These are phyloP conservation scores for Pollenia amentaria DNA, from an alignment of 2,888 invertebrate species.

Conservation along the genomic window DNA sequence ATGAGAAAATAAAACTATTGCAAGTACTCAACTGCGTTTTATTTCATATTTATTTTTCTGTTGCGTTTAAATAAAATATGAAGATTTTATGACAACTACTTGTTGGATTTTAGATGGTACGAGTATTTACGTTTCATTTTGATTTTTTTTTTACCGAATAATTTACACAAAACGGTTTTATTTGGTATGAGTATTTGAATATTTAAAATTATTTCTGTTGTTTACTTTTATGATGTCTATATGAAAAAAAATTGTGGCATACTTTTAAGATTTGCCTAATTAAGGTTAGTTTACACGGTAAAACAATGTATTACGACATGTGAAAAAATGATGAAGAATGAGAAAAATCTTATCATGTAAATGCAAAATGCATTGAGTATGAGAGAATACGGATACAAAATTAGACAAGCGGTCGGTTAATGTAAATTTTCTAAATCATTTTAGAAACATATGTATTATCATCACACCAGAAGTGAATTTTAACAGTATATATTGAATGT, in stretches of 20 bases:
- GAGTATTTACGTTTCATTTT: constrained; percentile 16
- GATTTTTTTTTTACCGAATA: neutral
- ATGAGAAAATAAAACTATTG: constrained; percentile 52
- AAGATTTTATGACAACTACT: constrained; percentile 41
- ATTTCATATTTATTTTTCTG: constrained; percentile 38
- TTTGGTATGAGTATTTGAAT: neutral
- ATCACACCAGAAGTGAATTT: too few relatives aligned
- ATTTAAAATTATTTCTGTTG: constrained; percentile 2
- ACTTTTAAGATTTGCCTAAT: constrained; percentile 13
- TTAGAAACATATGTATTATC: too few relatives aligned
- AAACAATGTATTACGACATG: too few relatives aligned
- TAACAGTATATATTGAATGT: too few relatives aligned
- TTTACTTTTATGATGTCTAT: constrained; percentile 8
- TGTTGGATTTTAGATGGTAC: constrained; percentile 38
- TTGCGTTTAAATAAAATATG: constrained; percentile 41
- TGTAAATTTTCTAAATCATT: too few relatives aligned
- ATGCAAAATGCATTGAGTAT: too few relatives aligned
- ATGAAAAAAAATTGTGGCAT: neutral
- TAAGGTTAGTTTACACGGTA: too few relatives aligned
- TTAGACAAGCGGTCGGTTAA: too few relatives aligned
- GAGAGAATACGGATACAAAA: too few relatives aligned
- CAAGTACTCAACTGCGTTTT: constrained; percentile 24
- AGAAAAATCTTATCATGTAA: too few relatives aligned
- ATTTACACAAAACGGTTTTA: neutral
- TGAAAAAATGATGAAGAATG: too few relatives aligned